phyloP scores from a whole-genome alignment of 2,797 vertebrate genomes.

The Bradypus variegatus region DNA sequence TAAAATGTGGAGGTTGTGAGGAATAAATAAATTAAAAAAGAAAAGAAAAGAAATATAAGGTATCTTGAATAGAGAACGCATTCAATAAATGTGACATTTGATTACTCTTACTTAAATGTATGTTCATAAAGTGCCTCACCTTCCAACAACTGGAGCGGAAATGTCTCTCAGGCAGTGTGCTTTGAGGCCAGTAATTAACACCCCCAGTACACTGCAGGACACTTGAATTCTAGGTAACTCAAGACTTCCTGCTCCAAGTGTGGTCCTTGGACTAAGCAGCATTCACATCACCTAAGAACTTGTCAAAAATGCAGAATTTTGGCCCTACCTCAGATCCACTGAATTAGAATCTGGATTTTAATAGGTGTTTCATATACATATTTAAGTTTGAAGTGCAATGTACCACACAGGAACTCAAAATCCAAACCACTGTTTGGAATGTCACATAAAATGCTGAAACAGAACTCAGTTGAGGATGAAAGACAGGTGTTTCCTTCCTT shows the following conservation, averaged over 20 bases:
- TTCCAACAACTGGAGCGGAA: neutral
- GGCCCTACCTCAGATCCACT: neutral
- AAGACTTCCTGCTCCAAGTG: neutral
- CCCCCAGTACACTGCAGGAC: neutral
- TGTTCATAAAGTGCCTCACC: neutral
- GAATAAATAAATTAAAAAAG: neutral
- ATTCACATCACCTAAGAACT: neutral
- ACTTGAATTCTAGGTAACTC: neutral
- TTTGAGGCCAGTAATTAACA: neutral
- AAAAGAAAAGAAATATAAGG: neutral
- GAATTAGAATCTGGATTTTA: neutral
- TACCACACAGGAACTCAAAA: neutral
- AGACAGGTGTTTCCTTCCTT: no score
- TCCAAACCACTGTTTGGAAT: neutral
- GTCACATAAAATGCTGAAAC: conserved; percentile 21
- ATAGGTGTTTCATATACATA: neutral
- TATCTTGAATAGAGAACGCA: neutral
- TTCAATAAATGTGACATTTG: neutral
- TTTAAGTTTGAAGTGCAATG: neutral
- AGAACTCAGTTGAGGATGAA: conserved; percentile 22
- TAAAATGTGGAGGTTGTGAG: neutral
- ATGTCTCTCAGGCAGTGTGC: neutral
- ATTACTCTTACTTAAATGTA: neutral
- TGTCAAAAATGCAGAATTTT: neutral
- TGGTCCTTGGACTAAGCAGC: neutral